A percentile compares a stretch with the other conserved stretches of the same genome.
phyloP scores from a whole-genome alignment of 2,797 vertebrate species.

The Myotis findleyi region DNA sequence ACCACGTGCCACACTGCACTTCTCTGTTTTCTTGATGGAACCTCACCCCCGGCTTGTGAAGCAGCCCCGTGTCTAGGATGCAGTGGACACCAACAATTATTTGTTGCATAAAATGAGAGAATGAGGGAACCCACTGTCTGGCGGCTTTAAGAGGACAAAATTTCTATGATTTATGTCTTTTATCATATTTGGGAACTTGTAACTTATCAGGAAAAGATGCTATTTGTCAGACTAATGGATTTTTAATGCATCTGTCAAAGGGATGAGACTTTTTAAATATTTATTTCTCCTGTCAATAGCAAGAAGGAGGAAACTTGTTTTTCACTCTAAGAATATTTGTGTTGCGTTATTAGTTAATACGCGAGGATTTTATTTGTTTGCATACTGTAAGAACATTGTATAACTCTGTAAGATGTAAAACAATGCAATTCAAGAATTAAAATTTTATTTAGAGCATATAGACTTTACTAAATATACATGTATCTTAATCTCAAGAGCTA shows the following conservation, averaged over 20 bases:
- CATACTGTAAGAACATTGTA: neutral
- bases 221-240: constrained; percentile 47
- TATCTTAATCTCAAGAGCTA: neutral
- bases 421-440: neutral
- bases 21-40: neutral
- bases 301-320: neutral
- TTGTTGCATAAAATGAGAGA: neutral
- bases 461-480: neutral
- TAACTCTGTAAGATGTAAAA: neutral
- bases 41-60: too few relatives aligned
- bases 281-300: neutral
- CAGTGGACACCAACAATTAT: neutral
- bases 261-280: neutral
- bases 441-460: neutral
- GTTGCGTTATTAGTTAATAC: neutral
- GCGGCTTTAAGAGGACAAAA: neutral
- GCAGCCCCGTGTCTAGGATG: neutral
- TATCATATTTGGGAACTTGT: constrained; percentile 29
- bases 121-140: neutral
- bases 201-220: constrained; percentile 45
- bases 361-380: neutral
- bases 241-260: constrained; percentile 41
- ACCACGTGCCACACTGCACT: rapidly evolving
- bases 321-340: neutral
- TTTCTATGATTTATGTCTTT: neutral